A percentile compares a stretch with the other conserved stretches of the same genome.
Conservation (phyloP, 2,113 vertebrate genomes). For the Bubalus kerabau region DNA sequence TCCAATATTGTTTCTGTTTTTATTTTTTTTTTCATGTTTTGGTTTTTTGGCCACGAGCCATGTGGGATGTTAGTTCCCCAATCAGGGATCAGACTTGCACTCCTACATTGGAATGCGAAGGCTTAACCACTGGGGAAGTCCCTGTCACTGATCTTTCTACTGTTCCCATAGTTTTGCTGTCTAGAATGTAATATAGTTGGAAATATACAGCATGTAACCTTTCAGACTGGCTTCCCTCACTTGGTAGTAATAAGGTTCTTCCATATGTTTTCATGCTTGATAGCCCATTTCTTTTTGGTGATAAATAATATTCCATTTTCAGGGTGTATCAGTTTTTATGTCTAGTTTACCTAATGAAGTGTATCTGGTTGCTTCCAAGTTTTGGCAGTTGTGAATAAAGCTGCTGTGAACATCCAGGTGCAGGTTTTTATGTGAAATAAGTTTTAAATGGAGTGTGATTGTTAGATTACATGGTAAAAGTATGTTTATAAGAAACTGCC, state of each 20-base stretch:
- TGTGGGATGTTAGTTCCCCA: neutral
- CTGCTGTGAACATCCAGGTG: neutral
- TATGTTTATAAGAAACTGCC: neutral
- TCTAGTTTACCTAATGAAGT: neutral
- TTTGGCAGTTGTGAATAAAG: neutral
- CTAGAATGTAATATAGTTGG: neutral
- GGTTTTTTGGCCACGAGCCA: neutral
- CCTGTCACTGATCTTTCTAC: neutral
- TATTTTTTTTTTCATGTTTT: neutral
- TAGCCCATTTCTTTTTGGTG: neutral
- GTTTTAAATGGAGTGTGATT: neutral
- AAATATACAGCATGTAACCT: neutral
- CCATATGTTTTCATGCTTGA: neutral
- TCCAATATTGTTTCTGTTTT: neutral
- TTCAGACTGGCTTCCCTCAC: neutral
- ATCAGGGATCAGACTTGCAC: neutral
- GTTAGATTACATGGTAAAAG: neutral
- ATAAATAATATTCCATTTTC: neutral
- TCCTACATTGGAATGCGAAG: neutral
- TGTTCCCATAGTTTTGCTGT: neutral
- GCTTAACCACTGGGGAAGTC: neutral
- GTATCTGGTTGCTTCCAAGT: neutral
- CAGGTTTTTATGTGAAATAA: neutral
- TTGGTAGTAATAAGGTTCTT: neutral
- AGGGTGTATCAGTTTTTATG: neutral